Percentiles rank a stretch among this genome's conserved stretches.
phyloP scores from a whole-genome alignment of 1,140 invertebrate species.

The Drosophila sproati region DNA sequence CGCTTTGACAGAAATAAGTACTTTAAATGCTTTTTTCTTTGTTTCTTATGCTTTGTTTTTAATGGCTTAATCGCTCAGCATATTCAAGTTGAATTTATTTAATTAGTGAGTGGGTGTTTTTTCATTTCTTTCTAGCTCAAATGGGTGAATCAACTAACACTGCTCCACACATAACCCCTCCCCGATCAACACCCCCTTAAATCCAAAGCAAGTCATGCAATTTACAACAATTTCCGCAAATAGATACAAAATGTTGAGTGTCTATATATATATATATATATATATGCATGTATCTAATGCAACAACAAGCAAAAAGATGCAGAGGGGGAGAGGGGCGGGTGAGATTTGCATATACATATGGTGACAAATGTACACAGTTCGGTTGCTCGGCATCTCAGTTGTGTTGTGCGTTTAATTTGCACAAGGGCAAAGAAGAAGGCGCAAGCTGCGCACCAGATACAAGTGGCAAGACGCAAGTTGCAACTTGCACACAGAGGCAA shows the following conservation, averaged over 20 bases:
- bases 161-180: background rate
- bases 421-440: constrained; percentile 75
- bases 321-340: background rate
- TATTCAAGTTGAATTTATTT: constrained; percentile 13
- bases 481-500: constrained; percentile 20
- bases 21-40: too few relatives aligned
- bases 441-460: constrained; percentile 67
- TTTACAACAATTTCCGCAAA: constrained; percentile 81
- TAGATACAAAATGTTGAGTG: constrained; percentile 65
- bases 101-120: constrained; percentile 34
- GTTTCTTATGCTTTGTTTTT: too few relatives aligned
- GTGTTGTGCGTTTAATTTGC: constrained; percentile 69
- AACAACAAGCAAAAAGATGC: constrained; percentile 3
- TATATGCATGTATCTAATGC: constrained; percentile 67
- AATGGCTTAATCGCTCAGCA: too few relatives aligned
- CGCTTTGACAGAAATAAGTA: too few relatives aligned
- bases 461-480: constrained; percentile 60
- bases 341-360: constrained; percentile 45
- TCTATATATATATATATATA: constrained; percentile 21
- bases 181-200: background rate
- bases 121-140: background rate
- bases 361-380: constrained; percentile 53
- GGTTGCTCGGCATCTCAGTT: constrained; percentile 13
- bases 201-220: constrained; percentile 65
- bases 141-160: constrained; percentile 7